phyloP scores from a whole-genome alignment of 2,797 vertebrate species.

The Spinus olivaceus region DNA sequence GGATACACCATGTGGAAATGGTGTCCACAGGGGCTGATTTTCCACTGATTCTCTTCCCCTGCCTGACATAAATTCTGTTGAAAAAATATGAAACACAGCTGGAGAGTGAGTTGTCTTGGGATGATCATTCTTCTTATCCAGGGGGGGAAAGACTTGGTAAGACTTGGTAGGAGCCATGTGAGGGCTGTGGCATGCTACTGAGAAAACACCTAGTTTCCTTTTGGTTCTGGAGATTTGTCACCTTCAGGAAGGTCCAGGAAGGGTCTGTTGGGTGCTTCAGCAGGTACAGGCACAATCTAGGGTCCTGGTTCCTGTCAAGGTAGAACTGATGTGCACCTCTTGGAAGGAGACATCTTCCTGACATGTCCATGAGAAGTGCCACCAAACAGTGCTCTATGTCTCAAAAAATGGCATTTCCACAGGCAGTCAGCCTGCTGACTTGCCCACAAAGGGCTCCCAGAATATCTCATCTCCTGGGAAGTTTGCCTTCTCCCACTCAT shows the following conservation, averaged over 20 bases:
- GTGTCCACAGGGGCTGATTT: background rate
- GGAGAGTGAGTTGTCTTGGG: background rate
- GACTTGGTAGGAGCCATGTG: background rate
- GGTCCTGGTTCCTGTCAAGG: background rate
- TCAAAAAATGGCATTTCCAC: background rate
- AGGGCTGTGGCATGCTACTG: background rate
- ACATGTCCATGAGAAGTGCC: background rate
- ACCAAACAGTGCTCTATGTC: background rate
- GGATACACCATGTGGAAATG: background rate
- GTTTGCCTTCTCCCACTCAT: background rate
- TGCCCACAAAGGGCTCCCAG: background rate
- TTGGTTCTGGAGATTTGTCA: background rate
- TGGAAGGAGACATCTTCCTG: background rate
- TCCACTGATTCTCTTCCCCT: background rate
- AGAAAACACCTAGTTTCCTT: background rate
- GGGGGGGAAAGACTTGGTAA: background rate
- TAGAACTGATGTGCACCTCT: background rate
- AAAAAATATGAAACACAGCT: background rate
- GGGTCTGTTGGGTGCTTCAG: background rate
- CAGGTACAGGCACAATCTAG: background rate
- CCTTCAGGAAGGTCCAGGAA: background rate
- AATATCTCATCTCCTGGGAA: background rate
- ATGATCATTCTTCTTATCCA: background rate
- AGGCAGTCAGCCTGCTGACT: background rate
- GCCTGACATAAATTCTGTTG: background rate